These are phyloP conservation scores for Cynodonichthys magdalenae DNA, from an alignment of 2,797 vertebrate species.

Conservation along the genomic window DNA sequence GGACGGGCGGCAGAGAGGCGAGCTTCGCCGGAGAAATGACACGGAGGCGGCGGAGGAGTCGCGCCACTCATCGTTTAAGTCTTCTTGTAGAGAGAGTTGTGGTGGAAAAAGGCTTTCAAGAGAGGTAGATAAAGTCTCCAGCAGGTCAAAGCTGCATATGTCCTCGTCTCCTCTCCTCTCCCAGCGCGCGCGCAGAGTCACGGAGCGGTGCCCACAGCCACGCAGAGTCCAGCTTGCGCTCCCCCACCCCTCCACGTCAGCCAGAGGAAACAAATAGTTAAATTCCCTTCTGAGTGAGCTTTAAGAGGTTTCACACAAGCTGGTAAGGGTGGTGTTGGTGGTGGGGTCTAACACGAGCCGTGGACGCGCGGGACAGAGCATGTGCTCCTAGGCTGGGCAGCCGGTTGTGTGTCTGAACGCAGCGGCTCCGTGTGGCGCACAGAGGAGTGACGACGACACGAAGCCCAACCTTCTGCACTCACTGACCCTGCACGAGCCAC, in stretches of 20 bases:
- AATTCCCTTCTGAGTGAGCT: constrained; percentile 37
- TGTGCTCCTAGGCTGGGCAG: constrained; percentile 30
- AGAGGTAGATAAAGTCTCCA: constrained; percentile 59
- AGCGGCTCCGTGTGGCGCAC: constrained; percentile 64
- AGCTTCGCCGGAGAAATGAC: constrained; percentile 60
- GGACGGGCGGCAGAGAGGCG: constrained; percentile 53
- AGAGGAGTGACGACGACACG: constrained; percentile 71
- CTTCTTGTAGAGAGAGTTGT: no score
- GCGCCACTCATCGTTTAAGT: constrained; percentile 58
- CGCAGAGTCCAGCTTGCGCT: constrained; percentile 43
- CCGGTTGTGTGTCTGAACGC: constrained; percentile 15
- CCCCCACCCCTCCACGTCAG: constrained; percentile 58
- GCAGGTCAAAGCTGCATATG: constrained; percentile 43
- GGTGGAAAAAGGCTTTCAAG: constrained; percentile 7
- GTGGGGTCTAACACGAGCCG: constrained; percentile 9
- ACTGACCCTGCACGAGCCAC: constrained; percentile 77
- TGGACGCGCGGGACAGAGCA: constrained; percentile 22
- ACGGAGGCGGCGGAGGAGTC: constrained; percentile 67
- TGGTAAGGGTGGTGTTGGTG: neutral
- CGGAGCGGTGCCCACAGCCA: constrained; percentile 34
- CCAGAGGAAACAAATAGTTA: constrained; percentile 52
- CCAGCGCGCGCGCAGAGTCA: constrained; percentile 27
- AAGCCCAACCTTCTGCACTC: constrained; percentile 79
- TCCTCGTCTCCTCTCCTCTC: constrained; percentile 24
- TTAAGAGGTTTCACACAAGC: constrained; percentile 34